Percentiles rank a stretch among this genome's conserved stretches.
Evolutionary conservation across 1,140 invertebrate genomes (phyloP).

Genomic region (Aphis gossypii): DNA sequence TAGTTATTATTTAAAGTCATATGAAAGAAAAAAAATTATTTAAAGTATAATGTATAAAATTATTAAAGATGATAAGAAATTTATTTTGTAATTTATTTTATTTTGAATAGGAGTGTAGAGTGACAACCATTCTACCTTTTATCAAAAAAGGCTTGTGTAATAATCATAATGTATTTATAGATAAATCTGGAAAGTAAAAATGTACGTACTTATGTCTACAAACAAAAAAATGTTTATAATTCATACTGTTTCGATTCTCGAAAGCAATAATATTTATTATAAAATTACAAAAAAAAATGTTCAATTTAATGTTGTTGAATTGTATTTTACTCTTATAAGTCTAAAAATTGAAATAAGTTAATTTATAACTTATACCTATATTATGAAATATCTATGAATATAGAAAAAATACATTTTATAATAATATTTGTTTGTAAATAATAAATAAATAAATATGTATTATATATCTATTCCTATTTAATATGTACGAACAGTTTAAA

Average conservation of each 20-base stretch:
- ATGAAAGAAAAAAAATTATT: too few species aligned
- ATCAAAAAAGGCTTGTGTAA: too few species aligned
- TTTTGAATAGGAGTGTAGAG: too few species aligned
- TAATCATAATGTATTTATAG: too few species aligned
- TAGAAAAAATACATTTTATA: background rate
- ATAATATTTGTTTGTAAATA: background rate
- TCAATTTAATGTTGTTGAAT: background rate
- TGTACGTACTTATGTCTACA: background rate
- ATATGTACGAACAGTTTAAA: background rate
- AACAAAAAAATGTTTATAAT: background rate
- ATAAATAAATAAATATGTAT: too few species aligned
- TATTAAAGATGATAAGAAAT: too few species aligned
- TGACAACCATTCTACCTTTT: too few species aligned
- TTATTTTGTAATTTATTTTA: too few species aligned
- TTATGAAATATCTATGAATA: background rate
- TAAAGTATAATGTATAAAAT: too few species aligned
- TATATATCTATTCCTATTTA: background rate
- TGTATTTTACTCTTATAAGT: background rate
- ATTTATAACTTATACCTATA: background rate
- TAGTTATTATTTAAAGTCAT: too few species aligned
- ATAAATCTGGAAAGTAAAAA: background rate
- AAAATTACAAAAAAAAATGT: background rate
- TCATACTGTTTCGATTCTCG: background rate
- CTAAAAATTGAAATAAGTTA: background rate
- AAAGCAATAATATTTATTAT: background rate